phyloP scores from a whole-genome alignment of 1,140 invertebrate genomes.

The Ericerus pela region DNA sequence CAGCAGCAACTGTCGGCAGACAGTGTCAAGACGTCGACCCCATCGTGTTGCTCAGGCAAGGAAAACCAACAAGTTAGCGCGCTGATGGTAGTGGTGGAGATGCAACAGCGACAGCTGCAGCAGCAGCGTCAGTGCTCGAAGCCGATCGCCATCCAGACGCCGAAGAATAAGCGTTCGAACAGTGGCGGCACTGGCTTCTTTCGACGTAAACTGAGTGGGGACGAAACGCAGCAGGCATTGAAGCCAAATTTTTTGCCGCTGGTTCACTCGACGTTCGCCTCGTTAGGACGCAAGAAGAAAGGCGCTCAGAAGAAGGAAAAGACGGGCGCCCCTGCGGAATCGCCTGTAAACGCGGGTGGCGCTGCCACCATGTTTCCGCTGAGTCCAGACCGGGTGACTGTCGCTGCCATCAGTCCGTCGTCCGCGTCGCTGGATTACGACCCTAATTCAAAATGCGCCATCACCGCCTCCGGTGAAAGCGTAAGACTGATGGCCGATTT shows the following conservation, averaged over 20 bases:
- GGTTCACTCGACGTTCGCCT: not conserved
- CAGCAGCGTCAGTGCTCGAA: conserved; percentile 33
- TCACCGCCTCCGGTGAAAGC: not conserved
- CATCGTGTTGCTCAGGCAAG: conserved; percentile 22
- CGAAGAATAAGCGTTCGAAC: not conserved
- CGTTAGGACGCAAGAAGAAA: not conserved
- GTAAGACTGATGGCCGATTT: not conserved
- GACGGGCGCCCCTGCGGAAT: not conserved
- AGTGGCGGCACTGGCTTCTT: not conserved
- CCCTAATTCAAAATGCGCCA: conserved; percentile 1
- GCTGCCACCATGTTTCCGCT: not conserved
- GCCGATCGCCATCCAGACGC: conserved; percentile 39
- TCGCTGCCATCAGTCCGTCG: too few relatives aligned
- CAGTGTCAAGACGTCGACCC: conserved; percentile 24
- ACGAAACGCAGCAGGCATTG: not conserved
- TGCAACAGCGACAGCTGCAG: too few relatives aligned
- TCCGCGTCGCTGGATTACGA: not conserved
- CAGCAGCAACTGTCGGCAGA: conserved; percentile 29
- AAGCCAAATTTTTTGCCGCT: not conserved
- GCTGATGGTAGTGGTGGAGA: too few relatives aligned
- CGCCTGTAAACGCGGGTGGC: not conserved
- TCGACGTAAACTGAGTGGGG: not conserved
- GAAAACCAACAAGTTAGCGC: too few relatives aligned
- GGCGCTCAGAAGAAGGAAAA: too few relatives aligned
- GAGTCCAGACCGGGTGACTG: conserved; percentile 1